Percentiles rank a stretch among this genome's conserved stretches.
These are phyloP conservation scores for Idaea biselata DNA, from an alignment of 2,888 invertebrate genomes.

Conservation along the genomic window DNA sequence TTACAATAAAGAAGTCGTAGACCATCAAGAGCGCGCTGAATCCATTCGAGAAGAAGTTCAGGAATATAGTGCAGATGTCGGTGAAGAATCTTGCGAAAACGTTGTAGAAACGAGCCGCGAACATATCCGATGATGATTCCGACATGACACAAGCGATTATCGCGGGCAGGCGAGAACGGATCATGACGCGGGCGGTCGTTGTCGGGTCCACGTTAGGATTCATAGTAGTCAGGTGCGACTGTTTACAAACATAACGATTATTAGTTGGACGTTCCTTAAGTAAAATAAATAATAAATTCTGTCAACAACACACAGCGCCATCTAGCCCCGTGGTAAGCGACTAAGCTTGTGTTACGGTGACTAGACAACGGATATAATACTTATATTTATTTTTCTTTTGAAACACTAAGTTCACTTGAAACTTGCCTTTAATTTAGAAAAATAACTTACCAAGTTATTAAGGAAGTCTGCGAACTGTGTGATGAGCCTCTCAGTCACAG, in stretches of 20 bases:
- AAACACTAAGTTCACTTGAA: too few relatives aligned
- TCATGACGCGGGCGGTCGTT: slow-evolving; percentile 40
- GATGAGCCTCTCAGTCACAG: slow-evolving; percentile 41
- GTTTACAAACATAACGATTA: slow-evolving; percentile 12
- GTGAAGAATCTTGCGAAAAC: slow-evolving; percentile 46
- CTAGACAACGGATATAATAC: too few relatives aligned
- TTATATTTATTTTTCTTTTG: too few relatives aligned
- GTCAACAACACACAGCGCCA: too few relatives aligned
- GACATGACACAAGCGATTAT: slow-evolving; percentile 47
- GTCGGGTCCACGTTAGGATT: slow-evolving; percentile 40
- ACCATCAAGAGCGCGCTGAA: slow-evolving; percentile 40
- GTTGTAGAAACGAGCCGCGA: slow-evolving; percentile 48
- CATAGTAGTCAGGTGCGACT: slow-evolving; percentile 37
- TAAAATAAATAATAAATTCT: too few relatives aligned
- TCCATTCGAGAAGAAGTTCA: slow-evolving; percentile 43
- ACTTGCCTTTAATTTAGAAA: too few relatives aligned
- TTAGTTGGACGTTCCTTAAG: background rate
- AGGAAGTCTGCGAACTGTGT: slow-evolving; percentile 41
- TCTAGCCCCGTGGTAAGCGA: too few relatives aligned
- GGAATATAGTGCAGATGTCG: slow-evolving; percentile 51
- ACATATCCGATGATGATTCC: slow-evolving; percentile 34
- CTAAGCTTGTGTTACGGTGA: too few relatives aligned
- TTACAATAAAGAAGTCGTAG: slow-evolving; percentile 45
- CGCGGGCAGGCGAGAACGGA: slow-evolving; percentile 49
- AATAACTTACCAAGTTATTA: slow-evolving; percentile 39